Evolutionary conservation across 2,113 vertebrate genomes (phyloP), one percentile per base, ranked within the genome.

Genomic region (Clupea harengus): DNA sequence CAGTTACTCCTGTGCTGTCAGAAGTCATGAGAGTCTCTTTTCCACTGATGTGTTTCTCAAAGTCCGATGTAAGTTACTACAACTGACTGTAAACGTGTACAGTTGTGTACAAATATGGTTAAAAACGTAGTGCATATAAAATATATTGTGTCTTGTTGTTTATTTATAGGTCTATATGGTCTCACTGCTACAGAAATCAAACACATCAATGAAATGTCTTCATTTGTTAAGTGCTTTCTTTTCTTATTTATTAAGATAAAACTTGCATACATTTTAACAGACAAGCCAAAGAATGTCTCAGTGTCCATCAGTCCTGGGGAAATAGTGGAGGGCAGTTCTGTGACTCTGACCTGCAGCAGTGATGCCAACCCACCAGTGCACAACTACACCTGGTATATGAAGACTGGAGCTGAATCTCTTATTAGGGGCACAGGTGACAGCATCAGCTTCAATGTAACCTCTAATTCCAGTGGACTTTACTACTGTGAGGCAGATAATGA

Each of bases 311-410:
- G 50, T 28, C 81, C 82, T 49, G 83, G 75, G 81, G 86, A 81
- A 25, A 84, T 6, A 81, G 45, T 81, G 49, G 67, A 86, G 39
- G 81, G 85, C 82, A 83, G 28, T 85, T 88, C 88, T 80, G 85
- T 88, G 84, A 85, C 80, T 39, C 39, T 85, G 11, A 82, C 82
- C 39, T 39, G 39, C 39, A 39, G 39, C 39, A 39, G 39, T 39
- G 39, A 39, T 39, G 39, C 39, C 39, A 39, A 39, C 39, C 39
- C 39, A 83, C 86, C n/a, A 89, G 22, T 11, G 84, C 8, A 25
- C 80, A 39, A 39, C 39, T 39, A 39, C 39, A 39, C 39, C 2
- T 39, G 39, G 39, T 39, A 39, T 39, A 39, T 39, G 39, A 39
- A 39, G 39, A 39, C 39, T 39, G 39, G 39, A 39, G 39, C 39